Evolutionary conservation across 1,140 invertebrate species (phyloP).

Genomic region (Euwallacea fornicatus): DNA sequence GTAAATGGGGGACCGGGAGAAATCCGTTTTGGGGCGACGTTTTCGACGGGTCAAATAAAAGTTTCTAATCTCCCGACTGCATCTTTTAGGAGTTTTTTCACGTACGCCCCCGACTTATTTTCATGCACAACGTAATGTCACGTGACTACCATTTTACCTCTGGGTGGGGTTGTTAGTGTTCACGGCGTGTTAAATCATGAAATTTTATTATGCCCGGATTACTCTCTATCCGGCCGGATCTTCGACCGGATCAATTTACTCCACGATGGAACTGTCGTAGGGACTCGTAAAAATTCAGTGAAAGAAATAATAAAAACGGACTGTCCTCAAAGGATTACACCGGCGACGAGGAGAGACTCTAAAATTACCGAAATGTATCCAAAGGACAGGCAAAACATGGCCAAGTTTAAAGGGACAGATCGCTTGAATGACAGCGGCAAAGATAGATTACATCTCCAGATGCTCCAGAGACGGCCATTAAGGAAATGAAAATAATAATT

Average conservation of each 20-base stretch:
- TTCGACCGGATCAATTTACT: background rate
- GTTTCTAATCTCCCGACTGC: slow-evolving; percentile 31
- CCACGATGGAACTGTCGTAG: background rate
- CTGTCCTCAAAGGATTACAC: background rate
- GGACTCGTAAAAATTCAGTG: background rate
- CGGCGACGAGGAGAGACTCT: background rate
- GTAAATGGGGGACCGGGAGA: background rate
- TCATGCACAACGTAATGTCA: slow-evolving; percentile 20
- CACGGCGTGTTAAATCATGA: slow-evolving; percentile 27
- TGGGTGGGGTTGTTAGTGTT: slow-evolving; percentile 13
- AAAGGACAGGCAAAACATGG: slow-evolving; percentile 14
- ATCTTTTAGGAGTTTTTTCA: slow-evolving; percentile 27
- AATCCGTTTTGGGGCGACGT: slow-evolving; percentile 12
- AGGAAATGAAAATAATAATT: slow-evolving; percentile 28
- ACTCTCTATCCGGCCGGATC: background rate
- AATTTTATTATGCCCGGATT: slow-evolving; percentile 19
- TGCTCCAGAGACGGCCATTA: slow-evolving; percentile 19
- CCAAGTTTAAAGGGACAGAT: slow-evolving; percentile 16
- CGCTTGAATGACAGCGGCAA: slow-evolving; percentile 13
- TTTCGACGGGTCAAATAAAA: slow-evolving; percentile 34
- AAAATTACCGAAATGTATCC: slow-evolving; percentile 6
- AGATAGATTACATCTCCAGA: slow-evolving; percentile 23
- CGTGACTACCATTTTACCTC: slow-evolving; percentile 25
- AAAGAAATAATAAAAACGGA: too few relatives aligned
- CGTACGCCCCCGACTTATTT: slow-evolving; percentile 25